phyloP scores from a whole-genome alignment of 1,140 invertebrate species.

The Geopemphigus sp. region DNA sequence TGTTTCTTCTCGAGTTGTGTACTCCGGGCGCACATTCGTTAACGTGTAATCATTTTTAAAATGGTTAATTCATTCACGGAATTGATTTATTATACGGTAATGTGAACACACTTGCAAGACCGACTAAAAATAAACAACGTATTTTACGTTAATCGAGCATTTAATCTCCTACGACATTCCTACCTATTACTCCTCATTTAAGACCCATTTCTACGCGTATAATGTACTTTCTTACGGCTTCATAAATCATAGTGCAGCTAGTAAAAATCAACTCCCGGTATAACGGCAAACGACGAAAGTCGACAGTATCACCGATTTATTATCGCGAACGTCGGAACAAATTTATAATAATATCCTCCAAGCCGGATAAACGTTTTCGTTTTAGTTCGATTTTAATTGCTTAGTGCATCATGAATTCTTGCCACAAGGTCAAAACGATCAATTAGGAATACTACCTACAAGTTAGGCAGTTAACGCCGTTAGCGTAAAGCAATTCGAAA shows the following conservation, averaged over 20 bases:
- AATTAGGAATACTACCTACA: no score
- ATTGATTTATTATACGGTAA: slow-evolving; percentile 19
- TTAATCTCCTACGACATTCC: neutral
- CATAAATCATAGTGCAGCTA: neutral
- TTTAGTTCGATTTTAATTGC: no score
- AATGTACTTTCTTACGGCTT: neutral
- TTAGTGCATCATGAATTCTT: no score
- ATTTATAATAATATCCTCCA: no score
- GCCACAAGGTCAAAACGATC: no score
- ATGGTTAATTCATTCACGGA: slow-evolving; percentile 21
- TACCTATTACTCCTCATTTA: neutral
- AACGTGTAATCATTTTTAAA: slow-evolving; percentile 9
- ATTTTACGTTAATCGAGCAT: neutral
- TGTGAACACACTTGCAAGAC: neutral
- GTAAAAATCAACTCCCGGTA: neutral
- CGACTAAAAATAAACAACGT: neutral
- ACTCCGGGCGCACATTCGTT: neutral
- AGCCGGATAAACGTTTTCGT: no score
- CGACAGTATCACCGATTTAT: neutral
- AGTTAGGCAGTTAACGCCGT: no score
- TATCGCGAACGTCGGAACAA: no score
- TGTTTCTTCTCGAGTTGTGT: slow-evolving; percentile 1
- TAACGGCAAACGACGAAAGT: neutral
- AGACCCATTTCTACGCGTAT: neutral
- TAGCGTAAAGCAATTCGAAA: no score